Evolutionary conservation across 2,797 vertebrate species (phyloP), one percentile per base, ranked within the genome.

Genomic region (Hozukius guyotensis): DNA sequence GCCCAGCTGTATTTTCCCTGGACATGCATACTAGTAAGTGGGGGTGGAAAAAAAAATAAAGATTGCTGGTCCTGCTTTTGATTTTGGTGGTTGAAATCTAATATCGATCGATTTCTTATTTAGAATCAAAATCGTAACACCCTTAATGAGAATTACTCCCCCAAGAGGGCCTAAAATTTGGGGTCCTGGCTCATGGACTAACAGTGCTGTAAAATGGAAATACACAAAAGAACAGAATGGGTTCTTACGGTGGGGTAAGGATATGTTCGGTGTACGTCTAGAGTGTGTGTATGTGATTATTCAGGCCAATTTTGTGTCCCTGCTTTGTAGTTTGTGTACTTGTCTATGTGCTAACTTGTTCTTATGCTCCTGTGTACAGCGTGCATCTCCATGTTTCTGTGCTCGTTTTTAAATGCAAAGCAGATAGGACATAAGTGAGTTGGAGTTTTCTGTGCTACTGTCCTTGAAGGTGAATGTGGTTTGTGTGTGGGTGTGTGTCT

Each of bases 391-490:
- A 14, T 14, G 34, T 24, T 11, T 36, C 4, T 53, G 34, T 34
- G 29, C 25, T 10, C 7, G 10, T 65, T 59, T 74, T 95, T 94
- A 96, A 97, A 97, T 96, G 96, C 96, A 95, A 98, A 97, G 94
- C 96, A 97, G 94, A 97, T 95, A 14, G 96, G 97, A 93, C 96
- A 96, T 93, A 7, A 29, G 52, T 27, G 31, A 63, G 36, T 2
- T 27, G 60, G 16, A 53, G 52, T 59, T 18, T 32, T 34, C 63
- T 22, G 59, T 57, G 38, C 27, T 16, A 4, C 60, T 72, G 92
- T 88, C 91, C 92, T 94, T 93, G 89, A 93, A 87, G 79, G 84
- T 78, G 85, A 72, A 38, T 24, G 66, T 52, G 61, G 24, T 46
- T 34, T 22, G 64, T 57, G 60, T 22, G 60, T 59, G 49, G 67